phyloP scores from a whole-genome alignment of 2,888 invertebrate species.

The Cotesia congregata region DNA sequence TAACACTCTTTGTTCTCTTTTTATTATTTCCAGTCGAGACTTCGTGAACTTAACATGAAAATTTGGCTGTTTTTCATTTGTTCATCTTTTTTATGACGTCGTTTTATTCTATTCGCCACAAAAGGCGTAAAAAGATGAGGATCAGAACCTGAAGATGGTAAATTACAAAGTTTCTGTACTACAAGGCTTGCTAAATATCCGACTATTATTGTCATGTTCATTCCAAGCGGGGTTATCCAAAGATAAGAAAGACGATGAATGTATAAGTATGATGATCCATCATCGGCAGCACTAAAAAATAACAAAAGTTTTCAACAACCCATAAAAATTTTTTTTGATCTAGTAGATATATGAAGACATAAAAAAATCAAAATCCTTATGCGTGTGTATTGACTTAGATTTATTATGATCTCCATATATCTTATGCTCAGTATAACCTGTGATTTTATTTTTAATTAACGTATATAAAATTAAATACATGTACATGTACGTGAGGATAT shows the following conservation, averaged over 20 bases:
- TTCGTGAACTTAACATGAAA: constrained; percentile 54
- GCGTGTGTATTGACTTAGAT: too few relatives aligned
- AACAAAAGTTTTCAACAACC: neutral
- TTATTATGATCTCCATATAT: too few relatives aligned
- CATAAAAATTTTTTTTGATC: neutral
- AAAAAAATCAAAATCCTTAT: constrained; percentile 8
- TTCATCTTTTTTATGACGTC: constrained; percentile 48
- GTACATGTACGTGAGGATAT: too few relatives aligned
- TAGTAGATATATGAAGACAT: constrained; percentile 24
- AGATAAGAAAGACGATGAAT: constrained; percentile 81
- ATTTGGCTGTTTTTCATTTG: constrained; percentile 57
- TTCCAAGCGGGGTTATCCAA: constrained; percentile 78
- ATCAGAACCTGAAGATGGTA: constrained; percentile 69
- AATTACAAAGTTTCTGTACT: constrained; percentile 61
- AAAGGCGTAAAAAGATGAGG: constrained; percentile 75
- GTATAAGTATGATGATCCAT: constrained; percentile 73
- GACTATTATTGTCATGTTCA: constrained; percentile 71
- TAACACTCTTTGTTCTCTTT: too few relatives aligned
- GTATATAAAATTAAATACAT: too few relatives aligned
- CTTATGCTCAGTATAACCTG: too few relatives aligned
- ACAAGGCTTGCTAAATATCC: constrained; percentile 73
- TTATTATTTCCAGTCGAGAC: neutral
- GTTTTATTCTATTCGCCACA: constrained; percentile 71
- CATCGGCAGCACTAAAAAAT: constrained; percentile 37
- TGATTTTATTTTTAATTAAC: too few relatives aligned